Evolutionary conservation across 2,888 invertebrate species (phyloP).

Genomic region (Eubasilissa splendida): DNA sequence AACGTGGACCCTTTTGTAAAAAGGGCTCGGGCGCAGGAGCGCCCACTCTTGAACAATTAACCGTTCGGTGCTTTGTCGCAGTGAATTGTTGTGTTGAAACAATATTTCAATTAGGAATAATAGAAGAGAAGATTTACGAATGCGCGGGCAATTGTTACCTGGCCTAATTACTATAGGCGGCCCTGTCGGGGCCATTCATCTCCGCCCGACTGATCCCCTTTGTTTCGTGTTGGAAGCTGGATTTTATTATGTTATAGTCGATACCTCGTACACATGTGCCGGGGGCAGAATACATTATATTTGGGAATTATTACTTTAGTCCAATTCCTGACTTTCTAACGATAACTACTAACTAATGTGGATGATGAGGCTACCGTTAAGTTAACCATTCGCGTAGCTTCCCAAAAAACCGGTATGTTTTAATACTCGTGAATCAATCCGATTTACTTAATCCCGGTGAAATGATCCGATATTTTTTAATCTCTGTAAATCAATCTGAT

Average conservation of each 20-base stretch:
- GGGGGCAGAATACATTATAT: not conserved
- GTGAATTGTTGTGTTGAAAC: constrained; percentile 57
- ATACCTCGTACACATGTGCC: constrained; percentile 24
- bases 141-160: constrained; percentile 50
- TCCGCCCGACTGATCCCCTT: constrained; percentile 23
- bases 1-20: constrained; percentile 52
- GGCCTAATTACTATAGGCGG: constrained; percentile 51
- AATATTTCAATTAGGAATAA: constrained; percentile 59
- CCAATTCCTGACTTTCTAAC: too few species aligned
- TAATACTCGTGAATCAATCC: too few species aligned
- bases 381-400: too few species aligned
- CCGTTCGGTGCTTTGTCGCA: constrained; percentile 57
- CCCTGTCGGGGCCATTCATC: constrained; percentile 37
- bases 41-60: constrained; percentile 55
- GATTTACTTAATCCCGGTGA: too few species aligned
- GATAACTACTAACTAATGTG: too few species aligned
- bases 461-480: too few species aligned
- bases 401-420: too few species aligned
- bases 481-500: too few species aligned
- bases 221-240: constrained; percentile 46
- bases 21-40: constrained; percentile 52
- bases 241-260: constrained; percentile 45
- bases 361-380: too few species aligned
- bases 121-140: constrained; percentile 56
- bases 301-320: too few species aligned